A percentile compares a stretch with the other conserved stretches of the same genome.
Conservation (phyloP, 2,888 invertebrate genomes). For the Didymodactylos carnosus region DNA sequence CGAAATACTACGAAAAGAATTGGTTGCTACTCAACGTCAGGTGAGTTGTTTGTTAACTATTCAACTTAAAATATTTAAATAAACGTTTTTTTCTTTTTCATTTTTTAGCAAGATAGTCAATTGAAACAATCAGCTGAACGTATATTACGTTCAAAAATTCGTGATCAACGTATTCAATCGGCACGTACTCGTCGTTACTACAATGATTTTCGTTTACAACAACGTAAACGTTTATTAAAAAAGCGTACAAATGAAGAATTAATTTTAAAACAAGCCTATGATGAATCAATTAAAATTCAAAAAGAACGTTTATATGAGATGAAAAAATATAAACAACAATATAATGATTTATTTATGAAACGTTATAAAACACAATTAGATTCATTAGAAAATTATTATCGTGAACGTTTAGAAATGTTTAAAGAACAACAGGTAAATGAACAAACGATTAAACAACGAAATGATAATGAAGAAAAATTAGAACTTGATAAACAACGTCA, state of each 20-base stretch:
- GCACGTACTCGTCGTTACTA: conserved; percentile 29
- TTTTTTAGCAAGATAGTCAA: conserved; percentile 25
- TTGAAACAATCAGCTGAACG: conserved; percentile 23
- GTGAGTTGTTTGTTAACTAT: conserved; percentile 18
- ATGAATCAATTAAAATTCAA: conserved; percentile 30
- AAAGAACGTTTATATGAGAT: conserved; percentile 28
- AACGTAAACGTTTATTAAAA: conserved; percentile 29
- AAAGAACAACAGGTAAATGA: conserved; percentile 26
- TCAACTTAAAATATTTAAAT: conserved; percentile 23
- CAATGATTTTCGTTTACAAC: conserved; percentile 29
- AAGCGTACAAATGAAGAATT: conserved; percentile 30
- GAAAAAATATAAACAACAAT: conserved; percentile 28
- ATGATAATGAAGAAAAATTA: conserved; percentile 24
- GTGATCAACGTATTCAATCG: conserved; percentile 29
- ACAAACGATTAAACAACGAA: conserved; percentile 23
- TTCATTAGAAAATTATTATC: conserved; percentile 32
- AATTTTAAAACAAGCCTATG: conserved; percentile 32
- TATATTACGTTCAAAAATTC: conserved; percentile 23
- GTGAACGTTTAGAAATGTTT: conserved; percentile 30
- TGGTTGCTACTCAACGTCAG: conserved; percentile 16
- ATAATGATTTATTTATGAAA: conserved; percentile 22
- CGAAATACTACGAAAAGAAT: conserved; percentile 29
- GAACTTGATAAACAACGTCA: conserved; percentile 27
- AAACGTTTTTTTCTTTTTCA: neutral
- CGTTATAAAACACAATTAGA: conserved; percentile 27